Conservation (phyloP, 2,797 vertebrate species). For the Phataginus tricuspis region DNA sequence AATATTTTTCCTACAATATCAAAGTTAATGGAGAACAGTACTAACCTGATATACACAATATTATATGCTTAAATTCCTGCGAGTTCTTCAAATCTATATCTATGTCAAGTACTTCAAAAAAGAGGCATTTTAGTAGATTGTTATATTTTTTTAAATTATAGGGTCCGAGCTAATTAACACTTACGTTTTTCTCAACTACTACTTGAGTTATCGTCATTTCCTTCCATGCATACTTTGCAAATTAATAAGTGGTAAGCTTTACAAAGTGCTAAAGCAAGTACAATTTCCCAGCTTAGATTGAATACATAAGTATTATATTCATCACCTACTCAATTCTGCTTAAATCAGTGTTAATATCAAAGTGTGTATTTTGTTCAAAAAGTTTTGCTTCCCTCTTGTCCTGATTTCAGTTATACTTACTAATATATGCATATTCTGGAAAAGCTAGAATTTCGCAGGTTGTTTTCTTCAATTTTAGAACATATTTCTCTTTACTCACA, state of each 20-base stretch:
- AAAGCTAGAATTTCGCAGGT: neutral
- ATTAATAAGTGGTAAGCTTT: conserved; percentile 12
- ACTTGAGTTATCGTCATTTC: conserved; percentile 27
- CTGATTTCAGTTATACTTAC: neutral
- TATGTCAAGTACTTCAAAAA: conserved; percentile 7
- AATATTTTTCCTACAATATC: neutral
- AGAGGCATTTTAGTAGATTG: neutral
- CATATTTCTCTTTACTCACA: neutral
- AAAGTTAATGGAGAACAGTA: neutral
- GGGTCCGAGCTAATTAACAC: neutral
- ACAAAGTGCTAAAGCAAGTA: neutral
- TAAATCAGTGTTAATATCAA: neutral
- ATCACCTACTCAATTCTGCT: neutral
- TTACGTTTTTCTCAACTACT: neutral
- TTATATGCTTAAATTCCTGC: neutral
- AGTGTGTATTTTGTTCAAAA: neutral
- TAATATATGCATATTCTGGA: neutral
- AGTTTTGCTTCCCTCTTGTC: neutral
- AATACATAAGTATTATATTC: neutral
- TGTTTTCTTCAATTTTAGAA: conserved; percentile 13
- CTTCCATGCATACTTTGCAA: neutral
- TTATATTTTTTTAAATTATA: neutral
- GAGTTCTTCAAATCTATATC: neutral
- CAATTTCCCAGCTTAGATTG: neutral
- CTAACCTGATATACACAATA: neutral